A percentile compares a stretch with the other conserved stretches of the same genome.
Evolutionary conservation across 2,888 invertebrate species (phyloP).

Genomic region (Caradrina clavipalpis): DNA sequence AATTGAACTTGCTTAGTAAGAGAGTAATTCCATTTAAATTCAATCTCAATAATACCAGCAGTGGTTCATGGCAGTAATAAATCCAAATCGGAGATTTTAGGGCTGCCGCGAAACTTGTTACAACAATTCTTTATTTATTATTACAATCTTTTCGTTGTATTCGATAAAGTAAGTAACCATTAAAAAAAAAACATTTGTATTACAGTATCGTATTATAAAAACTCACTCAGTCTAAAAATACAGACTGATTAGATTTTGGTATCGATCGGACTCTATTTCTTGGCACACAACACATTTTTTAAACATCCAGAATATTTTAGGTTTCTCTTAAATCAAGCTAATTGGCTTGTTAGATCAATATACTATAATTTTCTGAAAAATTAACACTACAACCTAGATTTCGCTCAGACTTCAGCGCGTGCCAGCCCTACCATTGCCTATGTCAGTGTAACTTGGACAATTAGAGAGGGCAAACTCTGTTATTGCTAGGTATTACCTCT

Average conservation of each 20-base stretch:
- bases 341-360: too few species aligned
- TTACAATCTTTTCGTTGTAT: not conserved
- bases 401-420: not conserved
- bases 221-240: too few species aligned
- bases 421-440: constrained; percentile 52
- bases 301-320: too few species aligned
- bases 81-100: constrained; percentile 37
- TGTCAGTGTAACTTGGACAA: constrained; percentile 56
- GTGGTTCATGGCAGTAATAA: constrained; percentile 38
- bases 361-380: too few species aligned
- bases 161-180: not conserved
- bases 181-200: not conserved
- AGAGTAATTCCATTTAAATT: constrained; percentile 29
- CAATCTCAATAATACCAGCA: constrained; percentile 33
- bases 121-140: not conserved
- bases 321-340: not conserved
- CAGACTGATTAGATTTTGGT: too few species aligned
- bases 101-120: constrained; percentile 21
- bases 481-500: constrained; percentile 52
- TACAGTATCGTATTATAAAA: too few species aligned
- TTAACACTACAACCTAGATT: not conserved
- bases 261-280: too few species aligned
- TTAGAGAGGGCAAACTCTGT: constrained; percentile 54
- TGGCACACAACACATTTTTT: too few species aligned
- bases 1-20: constrained; percentile 8